Conservation (phyloP, 1,140 invertebrate genomes). For the Ladona fulva region DNA sequence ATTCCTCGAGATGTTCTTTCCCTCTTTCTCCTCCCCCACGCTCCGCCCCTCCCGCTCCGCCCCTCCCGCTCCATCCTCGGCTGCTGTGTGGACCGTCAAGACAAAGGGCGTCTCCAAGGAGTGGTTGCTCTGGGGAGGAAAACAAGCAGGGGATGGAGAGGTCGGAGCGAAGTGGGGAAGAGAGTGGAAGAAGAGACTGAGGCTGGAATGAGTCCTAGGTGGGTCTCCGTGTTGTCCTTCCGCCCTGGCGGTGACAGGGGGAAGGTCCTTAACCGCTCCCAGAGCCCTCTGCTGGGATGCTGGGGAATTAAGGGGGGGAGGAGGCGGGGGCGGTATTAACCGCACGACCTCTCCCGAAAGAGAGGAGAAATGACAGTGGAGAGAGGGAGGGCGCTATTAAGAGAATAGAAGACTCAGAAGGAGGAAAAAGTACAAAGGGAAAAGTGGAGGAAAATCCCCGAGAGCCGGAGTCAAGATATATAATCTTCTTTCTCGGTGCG, state of each 20-base stretch:
- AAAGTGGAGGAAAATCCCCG: neutral
- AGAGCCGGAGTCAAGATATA: neutral
- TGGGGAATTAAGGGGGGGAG: neutral
- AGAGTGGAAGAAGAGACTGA: neutral
- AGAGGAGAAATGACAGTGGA: neutral
- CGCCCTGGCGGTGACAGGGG: constrained; percentile 2
- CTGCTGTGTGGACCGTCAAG: neutral
- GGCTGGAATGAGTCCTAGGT: neutral
- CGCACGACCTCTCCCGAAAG: neutral
- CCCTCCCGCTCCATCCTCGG: neutral
- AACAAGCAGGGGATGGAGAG: neutral
- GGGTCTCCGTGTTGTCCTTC: neutral
- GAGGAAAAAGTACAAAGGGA: neutral
- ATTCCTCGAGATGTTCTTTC: no score
- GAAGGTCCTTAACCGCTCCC: constrained; percentile 6
- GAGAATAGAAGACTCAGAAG: neutral
- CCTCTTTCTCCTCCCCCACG: neutral
- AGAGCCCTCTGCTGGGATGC: neutral
- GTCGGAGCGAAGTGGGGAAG: neutral
- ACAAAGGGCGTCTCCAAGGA: neutral
- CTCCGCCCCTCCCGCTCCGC: neutral
- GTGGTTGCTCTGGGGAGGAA: neutral
- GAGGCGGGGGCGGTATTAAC: neutral
- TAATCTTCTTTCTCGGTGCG: no score
- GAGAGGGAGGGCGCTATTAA: neutral